phyloP scores from a whole-genome alignment of 1,140 invertebrate species.

The Caenorhabditis brenneri region DNA sequence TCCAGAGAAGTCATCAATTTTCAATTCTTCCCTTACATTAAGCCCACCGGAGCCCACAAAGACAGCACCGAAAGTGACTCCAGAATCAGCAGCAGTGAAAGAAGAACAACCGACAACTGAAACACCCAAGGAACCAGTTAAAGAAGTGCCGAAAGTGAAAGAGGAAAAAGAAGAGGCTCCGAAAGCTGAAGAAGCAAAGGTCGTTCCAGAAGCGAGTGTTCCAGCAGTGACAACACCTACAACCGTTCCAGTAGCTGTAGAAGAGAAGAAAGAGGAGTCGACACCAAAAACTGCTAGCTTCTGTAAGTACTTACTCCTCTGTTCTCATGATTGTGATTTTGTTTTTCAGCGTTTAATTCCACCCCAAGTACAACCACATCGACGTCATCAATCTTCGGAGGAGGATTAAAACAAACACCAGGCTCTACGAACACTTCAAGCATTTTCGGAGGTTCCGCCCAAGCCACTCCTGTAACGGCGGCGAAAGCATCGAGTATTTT shows the following conservation, averaged over 20 bases:
- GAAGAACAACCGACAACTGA: too few species aligned
- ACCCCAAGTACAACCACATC: background rate
- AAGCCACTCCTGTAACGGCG: background rate
- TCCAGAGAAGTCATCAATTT: background rate
- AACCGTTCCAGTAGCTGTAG: background rate
- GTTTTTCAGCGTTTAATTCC: background rate
- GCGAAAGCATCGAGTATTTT: background rate
- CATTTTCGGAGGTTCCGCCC: too few species aligned
- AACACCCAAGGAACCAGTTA: background rate
- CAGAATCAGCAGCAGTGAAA: too few species aligned
- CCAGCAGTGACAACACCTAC: too few species aligned
- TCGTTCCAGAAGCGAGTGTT: background rate
- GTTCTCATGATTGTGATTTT: background rate
- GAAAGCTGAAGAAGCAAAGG: background rate
- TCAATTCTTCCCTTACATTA: too few species aligned
- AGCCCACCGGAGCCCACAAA: too few species aligned
- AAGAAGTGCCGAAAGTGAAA: background rate
- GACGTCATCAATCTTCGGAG: background rate
- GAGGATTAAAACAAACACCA: too few species aligned
- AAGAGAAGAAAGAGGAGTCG: background rate
- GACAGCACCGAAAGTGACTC: too few species aligned
- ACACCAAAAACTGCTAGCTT: background rate
- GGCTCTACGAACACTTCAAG: too few species aligned
- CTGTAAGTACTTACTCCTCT: background rate
- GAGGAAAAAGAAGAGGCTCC: background rate